phyloP scores from a whole-genome alignment of 2,113 vertebrate genomes.

The Neodon shergylaensis region DNA sequence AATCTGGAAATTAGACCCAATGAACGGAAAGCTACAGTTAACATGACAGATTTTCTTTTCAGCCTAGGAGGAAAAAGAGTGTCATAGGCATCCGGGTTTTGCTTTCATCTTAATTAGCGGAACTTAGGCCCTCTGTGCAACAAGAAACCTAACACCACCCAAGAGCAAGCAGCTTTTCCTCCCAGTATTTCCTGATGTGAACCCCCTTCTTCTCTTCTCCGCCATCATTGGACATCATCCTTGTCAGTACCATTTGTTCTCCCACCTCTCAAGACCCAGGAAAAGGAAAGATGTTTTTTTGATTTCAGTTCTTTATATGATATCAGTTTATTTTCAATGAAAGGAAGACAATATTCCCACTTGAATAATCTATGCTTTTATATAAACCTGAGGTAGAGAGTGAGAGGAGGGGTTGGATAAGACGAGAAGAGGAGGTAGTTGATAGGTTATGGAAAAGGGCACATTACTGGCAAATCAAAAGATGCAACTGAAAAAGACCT shows the following conservation, averaged over 20 bases:
- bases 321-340: background rate
- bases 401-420: background rate
- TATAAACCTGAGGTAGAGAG: background rate
- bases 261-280: background rate
- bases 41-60: slow-evolving; percentile 37
- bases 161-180: slow-evolving; percentile 69
- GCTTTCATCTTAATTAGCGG: slow-evolving; percentile 75
- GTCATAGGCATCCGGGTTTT: slow-evolving; percentile 42
- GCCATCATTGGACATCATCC: background rate
- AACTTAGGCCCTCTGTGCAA: slow-evolving; percentile 60
- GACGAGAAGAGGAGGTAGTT: background rate
- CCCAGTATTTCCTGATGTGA: slow-evolving; percentile 64
- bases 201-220: slow-evolving; percentile 57
- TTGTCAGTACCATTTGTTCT: slow-evolving; percentile 46
- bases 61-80: slow-evolving; percentile 41
- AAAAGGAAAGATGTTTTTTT: slow-evolving; percentile 26
- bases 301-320: slow-evolving; percentile 5
- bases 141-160: slow-evolving; percentile 70
- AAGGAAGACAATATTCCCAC: slow-evolving; percentile 35
- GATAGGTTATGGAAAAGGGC: slow-evolving; percentile 10
- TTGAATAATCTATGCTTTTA: background rate
- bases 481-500: slow-evolving; percentile 5
- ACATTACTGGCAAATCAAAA: background rate
- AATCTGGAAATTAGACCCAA: slow-evolving; percentile 36
- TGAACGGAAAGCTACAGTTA: slow-evolving; percentile 5